These are phyloP conservation scores for Acanthacorydalis orientalis DNA, from an alignment of 2,888 invertebrate species.

Conservation along the genomic window DNA sequence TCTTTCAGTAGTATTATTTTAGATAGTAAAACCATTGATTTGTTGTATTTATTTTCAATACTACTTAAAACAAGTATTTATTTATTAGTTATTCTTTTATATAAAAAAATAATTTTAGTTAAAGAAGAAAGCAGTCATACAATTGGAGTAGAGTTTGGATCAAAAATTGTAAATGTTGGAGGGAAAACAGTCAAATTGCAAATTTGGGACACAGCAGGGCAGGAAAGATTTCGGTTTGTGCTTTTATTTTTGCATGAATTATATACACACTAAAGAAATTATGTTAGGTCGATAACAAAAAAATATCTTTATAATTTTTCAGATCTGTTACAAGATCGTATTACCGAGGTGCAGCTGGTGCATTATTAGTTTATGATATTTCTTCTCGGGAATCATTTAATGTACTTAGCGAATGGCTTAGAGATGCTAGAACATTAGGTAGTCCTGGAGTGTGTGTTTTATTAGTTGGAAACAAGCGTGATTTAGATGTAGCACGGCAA, in stretches of 20 bases:
- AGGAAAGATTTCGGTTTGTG: constrained; percentile 25
- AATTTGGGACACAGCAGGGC: constrained; percentile 52
- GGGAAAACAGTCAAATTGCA: constrained; percentile 70
- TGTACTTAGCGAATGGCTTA: constrained; percentile 72
- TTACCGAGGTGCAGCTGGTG: constrained; percentile 82
- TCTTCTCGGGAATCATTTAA: constrained; percentile 87
- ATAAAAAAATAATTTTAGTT: constrained; percentile 31
- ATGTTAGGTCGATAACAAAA: too few species aligned
- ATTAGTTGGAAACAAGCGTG: constrained; percentile 68
- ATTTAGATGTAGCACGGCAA: constrained; percentile 63
- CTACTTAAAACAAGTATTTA: neutral
- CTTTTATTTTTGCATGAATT: neutral
- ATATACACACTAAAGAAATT: neutral
- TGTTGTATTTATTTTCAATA: neutral
- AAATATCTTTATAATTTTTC: constrained; percentile 1
- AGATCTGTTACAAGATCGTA: constrained; percentile 58
- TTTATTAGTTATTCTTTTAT: neutral
- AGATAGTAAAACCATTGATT: too few species aligned
- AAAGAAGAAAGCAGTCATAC: constrained; percentile 73
- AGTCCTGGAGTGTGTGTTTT: constrained; percentile 69
- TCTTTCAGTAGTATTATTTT: too few species aligned
- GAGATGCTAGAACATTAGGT: constrained; percentile 63
- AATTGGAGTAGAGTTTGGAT: constrained; percentile 78
- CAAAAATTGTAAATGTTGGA: constrained; percentile 65
- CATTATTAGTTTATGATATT: constrained; percentile 77